A percentile compares a stretch with the other conserved stretches of the same genome.
Evolutionary conservation across 2,113 vertebrate genomes (phyloP).

Genomic region (Prionailurus viverrinus): DNA sequence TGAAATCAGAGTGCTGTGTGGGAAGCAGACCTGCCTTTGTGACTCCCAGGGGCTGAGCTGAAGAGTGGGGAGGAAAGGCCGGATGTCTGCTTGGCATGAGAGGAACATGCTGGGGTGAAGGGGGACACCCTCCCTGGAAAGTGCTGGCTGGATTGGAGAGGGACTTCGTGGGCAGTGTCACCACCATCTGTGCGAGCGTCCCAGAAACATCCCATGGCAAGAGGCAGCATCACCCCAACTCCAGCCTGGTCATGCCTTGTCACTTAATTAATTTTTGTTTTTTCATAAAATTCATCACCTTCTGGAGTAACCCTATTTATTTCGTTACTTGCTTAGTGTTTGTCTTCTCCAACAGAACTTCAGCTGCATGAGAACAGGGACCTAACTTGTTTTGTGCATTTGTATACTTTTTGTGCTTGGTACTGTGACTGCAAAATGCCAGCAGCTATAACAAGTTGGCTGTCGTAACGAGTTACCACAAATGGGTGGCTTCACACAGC

Average conservation of each 20-base stretch:
- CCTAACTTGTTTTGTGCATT: background rate
- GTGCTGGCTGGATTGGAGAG: no score
- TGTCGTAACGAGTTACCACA: background rate
- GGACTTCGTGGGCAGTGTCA: background rate
- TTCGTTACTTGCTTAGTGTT: background rate
- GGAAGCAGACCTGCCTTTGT: background rate
- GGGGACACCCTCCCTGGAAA: background rate
- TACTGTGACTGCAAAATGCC: background rate
- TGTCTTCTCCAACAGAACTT: background rate
- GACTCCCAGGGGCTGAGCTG: background rate
- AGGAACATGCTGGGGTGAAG: no score
- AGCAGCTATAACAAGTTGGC: background rate
- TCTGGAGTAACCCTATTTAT: background rate
- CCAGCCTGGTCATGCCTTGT: background rate
- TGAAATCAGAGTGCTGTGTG: background rate
- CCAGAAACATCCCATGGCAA: background rate
- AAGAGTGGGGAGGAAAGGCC: background rate
- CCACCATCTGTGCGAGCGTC: background rate
- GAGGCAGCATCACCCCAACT: background rate
- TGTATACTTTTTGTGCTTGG: background rate
- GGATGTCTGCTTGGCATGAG: background rate
- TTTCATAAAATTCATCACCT: background rate
- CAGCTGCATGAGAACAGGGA: background rate
- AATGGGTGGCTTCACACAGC: background rate
- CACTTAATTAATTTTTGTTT: background rate